Percentiles rank a stretch among this genome's conserved stretches.
Evolutionary conservation across 2,888 invertebrate species (phyloP).

Genomic region (Pyrochroa serraticornis): DNA sequence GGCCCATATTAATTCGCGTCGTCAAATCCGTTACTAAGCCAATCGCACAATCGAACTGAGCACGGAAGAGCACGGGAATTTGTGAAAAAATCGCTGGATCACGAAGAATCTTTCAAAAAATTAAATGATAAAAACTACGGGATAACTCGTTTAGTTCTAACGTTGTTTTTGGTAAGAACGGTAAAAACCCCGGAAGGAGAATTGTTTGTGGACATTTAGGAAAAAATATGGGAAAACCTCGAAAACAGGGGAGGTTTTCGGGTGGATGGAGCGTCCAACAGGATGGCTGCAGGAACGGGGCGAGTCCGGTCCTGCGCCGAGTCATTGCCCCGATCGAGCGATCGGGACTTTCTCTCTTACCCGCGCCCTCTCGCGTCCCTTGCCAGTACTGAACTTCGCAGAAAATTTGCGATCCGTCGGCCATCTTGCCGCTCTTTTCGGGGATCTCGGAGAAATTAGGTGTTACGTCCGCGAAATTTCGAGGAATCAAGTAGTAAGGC

Average conservation of each 20-base stretch:
- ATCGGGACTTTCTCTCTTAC: slow-evolving; percentile 38
- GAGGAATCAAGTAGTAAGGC: neutral
- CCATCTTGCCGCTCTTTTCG: neutral
- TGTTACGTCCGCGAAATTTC: slow-evolving; percentile 16
- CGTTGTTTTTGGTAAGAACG: too few species aligned
- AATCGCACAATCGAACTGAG: neutral
- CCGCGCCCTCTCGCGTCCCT: slow-evolving; percentile 27
- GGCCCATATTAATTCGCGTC: neutral
- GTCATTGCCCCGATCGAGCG: slow-evolving; percentile 34
- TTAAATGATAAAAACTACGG: too few species aligned
- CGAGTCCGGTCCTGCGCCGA: slow-evolving; percentile 24
- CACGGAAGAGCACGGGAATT: too few species aligned
- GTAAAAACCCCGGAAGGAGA: too few species aligned
- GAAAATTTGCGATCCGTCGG: neutral
- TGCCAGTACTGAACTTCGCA: slow-evolving; percentile 16
- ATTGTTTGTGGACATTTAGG: too few species aligned
- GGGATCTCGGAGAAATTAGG: neutral
- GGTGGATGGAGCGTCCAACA: too few species aligned
- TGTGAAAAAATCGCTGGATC: neutral
- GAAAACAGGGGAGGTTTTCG: too few species aligned
- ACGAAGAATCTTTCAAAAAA: neutral
- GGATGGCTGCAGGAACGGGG: neutral
- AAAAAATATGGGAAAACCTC: too few species aligned
- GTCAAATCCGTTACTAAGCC: too few species aligned
- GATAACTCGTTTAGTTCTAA: too few species aligned